Base-by-base conservation (phyloP, 2,113 vertebrate species). In the Sitta europaea region DNA sequence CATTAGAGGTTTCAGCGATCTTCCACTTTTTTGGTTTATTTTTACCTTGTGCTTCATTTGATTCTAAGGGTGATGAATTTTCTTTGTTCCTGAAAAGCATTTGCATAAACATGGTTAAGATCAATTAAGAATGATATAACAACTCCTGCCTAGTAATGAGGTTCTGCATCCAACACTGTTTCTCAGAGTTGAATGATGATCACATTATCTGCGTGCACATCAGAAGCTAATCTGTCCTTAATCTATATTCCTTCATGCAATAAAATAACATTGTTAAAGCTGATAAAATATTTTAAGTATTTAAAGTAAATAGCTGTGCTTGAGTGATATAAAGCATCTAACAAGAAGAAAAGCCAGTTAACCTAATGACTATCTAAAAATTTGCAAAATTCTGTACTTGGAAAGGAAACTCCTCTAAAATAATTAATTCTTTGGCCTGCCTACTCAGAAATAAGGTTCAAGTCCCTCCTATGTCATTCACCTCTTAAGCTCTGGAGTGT, bases 41-140 rank as follows among this genome's bases (percentile, higher is more conserved):
- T 95, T 97, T 98, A 73, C 93, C 96, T 51, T 98, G 87, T 12
- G 85, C 29, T 89, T 96, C 51, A 83, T 95, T 97, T 70, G 98
- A 94, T 65, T 98, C 94, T 85, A 94, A 88, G 12, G 96, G 96
- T 36, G 97, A 94, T 21, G 98, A 94, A 70, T 97, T 98, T 88
- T 98, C 98, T 96, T 98, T 98, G 94, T 98, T 98, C 96, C 99
- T 99, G 95, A 86, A 98, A 98, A 79, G 57, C 6, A 83, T 72
- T 75, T 91, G 53, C 40, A 77, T 76, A 65, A 78, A 79, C 35
- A 81, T 22, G 1, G 24, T 93, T 88, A 94, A 51, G 38, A 70
- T 67, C 28, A 65, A n/a, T 65, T 65, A 55, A 21, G 47, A 74
- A 7, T n/a, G 6, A 82, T 4, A 2, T 55, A 67, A 59, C 9